Evolutionary conservation across 1,140 invertebrate species (phyloP), one percentile per base, ranked within the genome.

Genomic region (Condylostylus longicornis): DNA sequence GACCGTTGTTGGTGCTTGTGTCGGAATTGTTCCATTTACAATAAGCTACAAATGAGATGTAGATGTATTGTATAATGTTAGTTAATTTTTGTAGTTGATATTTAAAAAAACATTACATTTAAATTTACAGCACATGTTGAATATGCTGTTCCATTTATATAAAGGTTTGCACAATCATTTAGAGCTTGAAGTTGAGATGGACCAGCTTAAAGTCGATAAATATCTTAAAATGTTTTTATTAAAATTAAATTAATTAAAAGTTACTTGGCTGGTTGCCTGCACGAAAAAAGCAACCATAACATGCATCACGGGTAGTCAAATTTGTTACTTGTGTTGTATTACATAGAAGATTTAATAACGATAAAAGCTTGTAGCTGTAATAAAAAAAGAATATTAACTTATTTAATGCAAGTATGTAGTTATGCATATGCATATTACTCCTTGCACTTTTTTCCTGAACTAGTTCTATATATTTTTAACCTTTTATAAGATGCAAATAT

Each of bases 241-340:
- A n/a, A n/a, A n/a, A n/a, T n/a, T n/a, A n/a, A n/a, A n/a, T n/a
- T n/a, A n/a, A n/a, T n/a, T n/a, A n/a, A n/a, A n/a, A n/a, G n/a
- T n/a, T n/a, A n/a, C n/a, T n/a, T n/a, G 58, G 51, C 53, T 65
- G 57, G 18, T 61, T 53, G 30, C 64, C 65, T 14, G 66, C 64
- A 46, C 57, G 45, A 21, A 61, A 53, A 48, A 67, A 69, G 47
- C 66, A 69, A 39, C 59, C 55, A 36, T 67, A 67, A 36, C 66
- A 69, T 18, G 54, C 58, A 51, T 67, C 65, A 38, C 66, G 58
- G 20, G 54, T 34, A 28, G 65, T 66, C 4, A 64, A 59, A 47
- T 67, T 66, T 5, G 61, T 61, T 18, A 63, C 59, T 46, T 69
- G 65, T 10, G 66, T 65, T 20, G 63, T 65, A 41, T 64, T 69